Evolutionary conservation across 2,888 invertebrate genomes (phyloP).

Genomic region (Anaspis maculata): DNA sequence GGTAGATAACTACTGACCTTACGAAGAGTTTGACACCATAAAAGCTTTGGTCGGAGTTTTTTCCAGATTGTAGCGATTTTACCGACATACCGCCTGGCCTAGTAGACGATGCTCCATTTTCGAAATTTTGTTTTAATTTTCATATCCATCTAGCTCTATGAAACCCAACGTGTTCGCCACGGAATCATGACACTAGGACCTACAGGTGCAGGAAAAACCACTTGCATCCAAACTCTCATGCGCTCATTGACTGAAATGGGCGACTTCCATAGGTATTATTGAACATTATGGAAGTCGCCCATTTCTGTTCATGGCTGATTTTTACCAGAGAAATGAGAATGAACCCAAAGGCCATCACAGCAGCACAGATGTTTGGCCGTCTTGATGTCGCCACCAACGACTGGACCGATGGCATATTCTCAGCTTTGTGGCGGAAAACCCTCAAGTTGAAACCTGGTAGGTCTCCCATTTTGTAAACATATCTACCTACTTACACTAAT

Average conservation of each 20-base stretch:
- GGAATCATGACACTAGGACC: slow-evolving; percentile 96
- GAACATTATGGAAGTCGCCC: too few relatives aligned
- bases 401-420: slow-evolving; percentile 98
- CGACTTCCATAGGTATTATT: slow-evolving; percentile 72
- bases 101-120: background rate
- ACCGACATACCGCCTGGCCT: too few relatives aligned
- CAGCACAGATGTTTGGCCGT: slow-evolving; percentile 95
- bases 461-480: background rate
- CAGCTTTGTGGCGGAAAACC: slow-evolving; percentile 92
- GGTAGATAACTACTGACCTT: too few relatives aligned
- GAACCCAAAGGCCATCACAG: slow-evolving; percentile 97
- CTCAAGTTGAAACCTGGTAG: slow-evolving; percentile 77
- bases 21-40: too few relatives aligned
- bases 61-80: too few relatives aligned
- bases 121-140: slow-evolving; percentile 9
- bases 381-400: slow-evolving; percentile 96
- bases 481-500: background rate
- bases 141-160: slow-evolving; percentile 68
- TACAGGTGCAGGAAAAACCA: slow-evolving; percentile 90
- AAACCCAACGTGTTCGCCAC: slow-evolving; percentile 90
- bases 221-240: slow-evolving; percentile 86
- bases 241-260: slow-evolving; percentile 81
- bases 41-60: too few relatives aligned
- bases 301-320: too few relatives aligned
- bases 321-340: slow-evolving; percentile 80